Conservation (phyloP, 2,797 vertebrate species). For the Prionace glauca region DNA sequence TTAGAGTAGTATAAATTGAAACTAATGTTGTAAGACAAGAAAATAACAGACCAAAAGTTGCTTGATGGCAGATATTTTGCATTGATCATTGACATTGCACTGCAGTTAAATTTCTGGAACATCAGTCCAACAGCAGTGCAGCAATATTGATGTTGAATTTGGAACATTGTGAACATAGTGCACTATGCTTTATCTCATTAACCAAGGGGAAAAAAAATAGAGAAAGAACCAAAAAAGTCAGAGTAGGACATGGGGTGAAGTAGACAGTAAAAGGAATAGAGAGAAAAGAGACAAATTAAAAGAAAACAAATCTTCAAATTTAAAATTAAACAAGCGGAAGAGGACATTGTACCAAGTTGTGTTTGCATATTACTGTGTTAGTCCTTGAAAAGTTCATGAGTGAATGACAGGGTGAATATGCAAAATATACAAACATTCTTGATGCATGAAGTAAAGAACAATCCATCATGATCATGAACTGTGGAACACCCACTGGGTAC, state of each 20-base stretch:
- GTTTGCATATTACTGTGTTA: not conserved
- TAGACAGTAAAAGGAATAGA: not conserved
- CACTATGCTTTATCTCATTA: not conserved
- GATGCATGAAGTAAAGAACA: not conserved
- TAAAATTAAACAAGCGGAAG: not conserved
- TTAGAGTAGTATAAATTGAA: not conserved
- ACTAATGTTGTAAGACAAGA: not conserved
- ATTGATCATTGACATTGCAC: not conserved
- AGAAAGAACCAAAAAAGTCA: not conserved
- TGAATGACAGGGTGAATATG: not conserved
- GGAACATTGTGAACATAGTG: not conserved
- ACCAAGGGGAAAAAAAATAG: not conserved
- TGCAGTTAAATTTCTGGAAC: not conserved
- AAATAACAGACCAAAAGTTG: not conserved
- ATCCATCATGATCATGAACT: not conserved
- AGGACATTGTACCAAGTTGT: not conserved
- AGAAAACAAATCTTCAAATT: not conserved
- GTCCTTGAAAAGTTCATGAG: not conserved
- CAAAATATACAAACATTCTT: not conserved
- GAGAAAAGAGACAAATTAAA: not conserved
- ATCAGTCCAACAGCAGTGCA: not conserved
- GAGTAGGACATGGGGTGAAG: not conserved
- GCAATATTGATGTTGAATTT: not conserved
- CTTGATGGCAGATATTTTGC: not conserved
- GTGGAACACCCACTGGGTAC: not conserved